Base-by-base conservation (phyloP, 2,113 vertebrate genomes). In the Columba livia region DNA sequence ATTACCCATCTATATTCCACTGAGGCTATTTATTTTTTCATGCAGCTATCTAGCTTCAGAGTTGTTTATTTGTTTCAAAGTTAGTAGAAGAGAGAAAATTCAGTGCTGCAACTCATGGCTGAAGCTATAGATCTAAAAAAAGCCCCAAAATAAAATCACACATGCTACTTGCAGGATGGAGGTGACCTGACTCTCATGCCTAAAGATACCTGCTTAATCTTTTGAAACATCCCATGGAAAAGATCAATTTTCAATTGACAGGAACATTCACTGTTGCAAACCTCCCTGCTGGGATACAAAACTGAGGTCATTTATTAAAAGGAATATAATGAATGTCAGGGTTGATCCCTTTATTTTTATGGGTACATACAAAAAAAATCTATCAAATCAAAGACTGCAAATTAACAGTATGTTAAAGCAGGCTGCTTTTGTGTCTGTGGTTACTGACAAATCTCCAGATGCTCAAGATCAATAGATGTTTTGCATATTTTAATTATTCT, bases 401-500 rank as follows among this genome's bases (percentile, higher is more conserved):
- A 92, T 94, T 79, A 94, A 79, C 67, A 82, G 51, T 47, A 70
- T 83, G 56, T 75, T 94, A 89, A 92, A 93, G 26, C 25, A 58
- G 44, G 20, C 32, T 94, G 24, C 42, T 32, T 87, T 69, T 78
- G 31, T 89, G 40, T 88, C 88, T 90, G 75, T 73, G 80, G 74
- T 81, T 94, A 94, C 85, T 95, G 83, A 95, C 34, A 94, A 88
- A 85, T 90, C 88, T 95, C 88, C 95, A 96, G 91, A 94, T 92
- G 85, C 67, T 94, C 79, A 73, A 94, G 89, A 94, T 95, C 93
- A 93, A 93, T 95, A 92, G 71, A 77, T 50, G 71, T 53, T 93
- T 94, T 94, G 17, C 67, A 92, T 84, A 94, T 94, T 90, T 88
- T 89, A 96, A 95, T 95, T 96, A 89, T 96, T 95, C 91, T 96